These are phyloP conservation scores for Chionoecetes opilio DNA, from an alignment of 1,140 invertebrate genomes.

Conservation along the genomic window DNA sequence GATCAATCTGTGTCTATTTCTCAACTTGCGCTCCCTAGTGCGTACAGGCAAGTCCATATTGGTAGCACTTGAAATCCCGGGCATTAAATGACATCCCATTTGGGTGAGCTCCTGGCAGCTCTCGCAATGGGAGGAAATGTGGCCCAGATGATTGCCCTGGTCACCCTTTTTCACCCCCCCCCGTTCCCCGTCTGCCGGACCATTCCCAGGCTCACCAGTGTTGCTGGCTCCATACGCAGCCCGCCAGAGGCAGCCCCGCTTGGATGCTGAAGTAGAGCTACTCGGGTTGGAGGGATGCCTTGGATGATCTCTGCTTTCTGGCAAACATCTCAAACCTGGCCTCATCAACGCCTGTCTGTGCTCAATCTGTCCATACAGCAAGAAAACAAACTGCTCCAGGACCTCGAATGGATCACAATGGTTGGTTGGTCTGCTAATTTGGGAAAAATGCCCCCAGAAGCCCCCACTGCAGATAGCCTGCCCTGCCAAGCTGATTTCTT, in stretches of 20 bases:
- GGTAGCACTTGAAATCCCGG: too few species aligned
- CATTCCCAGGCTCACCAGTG: too few species aligned
- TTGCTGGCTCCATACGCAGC: too few species aligned
- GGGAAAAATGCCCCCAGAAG: conserved; percentile 51
- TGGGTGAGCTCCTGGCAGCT: too few species aligned
- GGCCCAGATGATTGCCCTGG: too few species aligned
- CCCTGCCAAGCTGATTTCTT: conserved; percentile 62
- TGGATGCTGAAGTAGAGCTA: neutral
- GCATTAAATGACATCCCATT: too few species aligned
- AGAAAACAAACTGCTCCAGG: conserved; percentile 57
- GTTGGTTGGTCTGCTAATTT: conserved; percentile 63
- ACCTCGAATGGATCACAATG: neutral
- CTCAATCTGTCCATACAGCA: conserved; percentile 46
- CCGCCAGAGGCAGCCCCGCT: neutral
- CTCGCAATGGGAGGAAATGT: too few species aligned
- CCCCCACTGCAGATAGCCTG: conserved; percentile 69
- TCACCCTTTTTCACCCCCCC: too few species aligned
- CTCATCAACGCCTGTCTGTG: neutral
- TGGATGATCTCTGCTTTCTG: conserved; percentile 45
- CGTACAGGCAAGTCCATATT: too few species aligned
- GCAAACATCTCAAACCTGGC: conserved; percentile 32
- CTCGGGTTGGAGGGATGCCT: neutral
- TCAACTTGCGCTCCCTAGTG: too few species aligned
- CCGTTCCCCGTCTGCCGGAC: too few species aligned
- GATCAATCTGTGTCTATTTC: too few species aligned